Evolutionary conservation across 2,888 invertebrate genomes (phyloP).

Genomic region (Tortricodes alternella): DNA sequence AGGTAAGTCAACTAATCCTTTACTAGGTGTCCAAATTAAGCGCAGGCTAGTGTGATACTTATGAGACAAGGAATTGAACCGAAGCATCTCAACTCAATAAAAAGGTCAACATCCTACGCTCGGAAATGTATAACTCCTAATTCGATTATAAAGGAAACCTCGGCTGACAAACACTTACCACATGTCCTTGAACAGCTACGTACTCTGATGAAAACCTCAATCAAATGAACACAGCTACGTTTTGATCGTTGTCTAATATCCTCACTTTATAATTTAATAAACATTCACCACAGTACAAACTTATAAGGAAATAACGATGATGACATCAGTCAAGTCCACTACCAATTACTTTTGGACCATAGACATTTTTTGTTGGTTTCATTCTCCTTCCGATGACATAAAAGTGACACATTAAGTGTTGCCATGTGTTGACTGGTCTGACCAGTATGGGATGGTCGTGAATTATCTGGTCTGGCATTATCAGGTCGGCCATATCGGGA

Average conservation of each 20-base stretch:
- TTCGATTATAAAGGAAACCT: constrained; percentile 33
- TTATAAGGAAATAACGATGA: constrained; percentile 44
- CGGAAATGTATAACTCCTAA: constrained; percentile 40
- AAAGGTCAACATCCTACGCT: constrained; percentile 73
- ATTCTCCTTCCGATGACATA: too few relatives aligned
- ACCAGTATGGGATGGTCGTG: too few relatives aligned
- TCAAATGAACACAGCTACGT: constrained; percentile 5
- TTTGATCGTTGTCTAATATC: constrained; percentile 5
- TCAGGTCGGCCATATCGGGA: too few relatives aligned
- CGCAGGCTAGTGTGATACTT: constrained; percentile 25
- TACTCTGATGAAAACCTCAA: constrained; percentile 28
- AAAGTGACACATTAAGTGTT: constrained; percentile 19
- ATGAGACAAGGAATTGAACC: constrained; percentile 14
- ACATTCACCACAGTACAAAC: constrained; percentile 32
- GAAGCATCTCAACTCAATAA: constrained; percentile 34
- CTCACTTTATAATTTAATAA: constrained; percentile 40
- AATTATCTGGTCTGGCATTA: too few relatives aligned
- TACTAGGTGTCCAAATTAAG: constrained; percentile 15
- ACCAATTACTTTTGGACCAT: constrained; percentile 32
- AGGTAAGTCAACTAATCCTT: constrained; percentile 14
- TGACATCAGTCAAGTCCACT: constrained; percentile 57
- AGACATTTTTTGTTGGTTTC: too few relatives aligned
- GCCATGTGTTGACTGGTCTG: too few relatives aligned
- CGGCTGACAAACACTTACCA: constrained; percentile 48
- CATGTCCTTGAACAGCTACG: constrained; percentile 49